Conservation (phyloP, 2,113 vertebrate genomes). For the Globicephala melas region DNA sequence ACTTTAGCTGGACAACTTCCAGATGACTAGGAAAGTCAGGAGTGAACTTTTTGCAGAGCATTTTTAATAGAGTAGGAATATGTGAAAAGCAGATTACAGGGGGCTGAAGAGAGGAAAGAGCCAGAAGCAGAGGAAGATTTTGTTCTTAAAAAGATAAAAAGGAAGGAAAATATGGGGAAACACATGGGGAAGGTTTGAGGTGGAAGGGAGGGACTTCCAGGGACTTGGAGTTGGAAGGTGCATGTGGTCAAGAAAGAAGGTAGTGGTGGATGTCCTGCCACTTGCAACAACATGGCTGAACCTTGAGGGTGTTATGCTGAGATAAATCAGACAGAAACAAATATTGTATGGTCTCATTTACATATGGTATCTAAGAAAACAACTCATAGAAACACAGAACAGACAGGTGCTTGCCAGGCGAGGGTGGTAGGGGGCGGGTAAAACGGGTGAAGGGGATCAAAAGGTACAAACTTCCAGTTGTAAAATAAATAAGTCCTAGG, state of each 20-base stretch:
- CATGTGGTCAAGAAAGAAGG: not conserved
- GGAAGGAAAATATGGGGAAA: not conserved
- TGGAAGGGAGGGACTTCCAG: not conserved
- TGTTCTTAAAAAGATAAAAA: not conserved
- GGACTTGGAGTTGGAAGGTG: not conserved
- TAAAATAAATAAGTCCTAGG: not conserved
- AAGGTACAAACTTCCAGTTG: not conserved
- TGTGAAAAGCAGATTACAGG: not conserved
- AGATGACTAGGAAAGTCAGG: not conserved
- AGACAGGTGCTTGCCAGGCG: not conserved
- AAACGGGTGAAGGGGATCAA: not conserved
- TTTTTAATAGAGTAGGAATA: not conserved
- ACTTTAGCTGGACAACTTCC: too few relatives aligned
- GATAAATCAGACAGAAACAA: not conserved
- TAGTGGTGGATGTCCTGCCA: not conserved
- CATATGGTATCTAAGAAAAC: not conserved
- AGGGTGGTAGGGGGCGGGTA: too few relatives aligned
- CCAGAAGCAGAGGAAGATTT: not conserved
- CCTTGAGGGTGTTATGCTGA: not conserved
- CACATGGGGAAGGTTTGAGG: not conserved
- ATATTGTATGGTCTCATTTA: not conserved
- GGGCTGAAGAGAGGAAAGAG: not conserved
- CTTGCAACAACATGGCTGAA: not conserved
- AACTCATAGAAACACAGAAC: not conserved
- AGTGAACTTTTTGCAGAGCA: not conserved